phyloP scores from a whole-genome alignment of 2,888 invertebrate species.

The Andrena praecox region DNA sequence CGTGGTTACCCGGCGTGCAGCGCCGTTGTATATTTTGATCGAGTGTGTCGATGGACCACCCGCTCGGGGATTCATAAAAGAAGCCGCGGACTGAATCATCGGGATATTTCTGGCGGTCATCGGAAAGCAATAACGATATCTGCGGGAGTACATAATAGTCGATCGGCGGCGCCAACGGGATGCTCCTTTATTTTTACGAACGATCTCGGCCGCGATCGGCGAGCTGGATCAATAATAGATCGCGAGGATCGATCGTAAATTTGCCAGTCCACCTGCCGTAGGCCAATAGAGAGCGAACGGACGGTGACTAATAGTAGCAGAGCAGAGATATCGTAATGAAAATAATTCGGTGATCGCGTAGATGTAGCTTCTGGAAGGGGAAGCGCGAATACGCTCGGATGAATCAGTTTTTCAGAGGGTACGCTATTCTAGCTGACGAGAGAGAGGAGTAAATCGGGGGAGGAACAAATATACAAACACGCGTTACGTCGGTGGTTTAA shows the following conservation, averaged over 20 bases:
- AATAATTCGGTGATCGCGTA: background rate
- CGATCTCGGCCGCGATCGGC: slow-evolving; percentile 5
- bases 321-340: background rate
- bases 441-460: slow-evolving; percentile 19
- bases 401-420: background rate
- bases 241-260: background rate
- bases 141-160: slow-evolving; percentile 13
- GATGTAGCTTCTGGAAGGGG: background rate
- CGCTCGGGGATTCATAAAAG: slow-evolving; percentile 17
- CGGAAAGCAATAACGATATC: slow-evolving; percentile 12
- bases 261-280: too few relatives aligned
- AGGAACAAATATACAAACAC: background rate
- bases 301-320: background rate
- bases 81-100: slow-evolving; percentile 48
- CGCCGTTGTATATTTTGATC: slow-evolving; percentile 48
- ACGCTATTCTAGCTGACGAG: background rate
- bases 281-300: background rate
- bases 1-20: background rate
- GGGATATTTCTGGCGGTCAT: slow-evolving; percentile 52
- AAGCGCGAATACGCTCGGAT: background rate
- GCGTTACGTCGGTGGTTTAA: slow-evolving; percentile 5
- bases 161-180: slow-evolving; percentile 4
- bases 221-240: slow-evolving; percentile 17
- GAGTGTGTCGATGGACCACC: slow-evolving; percentile 40
- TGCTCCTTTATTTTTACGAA: slow-evolving; percentile 13